Percentiles rank a stretch among this genome's conserved stretches.
phyloP scores from a whole-genome alignment of 2,113 vertebrate species.

The Nannospalax galili region DNA sequence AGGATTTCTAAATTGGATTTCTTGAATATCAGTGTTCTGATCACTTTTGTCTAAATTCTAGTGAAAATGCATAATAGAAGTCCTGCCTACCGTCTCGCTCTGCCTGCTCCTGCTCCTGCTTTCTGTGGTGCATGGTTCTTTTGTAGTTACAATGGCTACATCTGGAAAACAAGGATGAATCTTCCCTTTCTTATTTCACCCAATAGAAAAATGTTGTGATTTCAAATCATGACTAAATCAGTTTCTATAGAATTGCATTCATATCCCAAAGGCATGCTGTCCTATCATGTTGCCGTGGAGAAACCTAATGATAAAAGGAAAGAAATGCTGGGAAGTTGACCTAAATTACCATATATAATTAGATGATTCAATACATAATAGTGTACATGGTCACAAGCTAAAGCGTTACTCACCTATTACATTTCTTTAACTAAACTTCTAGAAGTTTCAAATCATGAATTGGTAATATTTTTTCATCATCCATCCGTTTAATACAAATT shows the following conservation, averaged over 20 bases:
- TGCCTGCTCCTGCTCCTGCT: not conserved
- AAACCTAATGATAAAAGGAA: conserved; percentile 29
- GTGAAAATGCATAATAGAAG: not conserved
- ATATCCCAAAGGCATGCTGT: conserved; percentile 3
- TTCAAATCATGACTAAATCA: conserved; percentile 35
- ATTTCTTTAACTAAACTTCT: conserved; percentile 18
- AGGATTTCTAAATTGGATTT: not conserved
- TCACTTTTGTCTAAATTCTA: not conserved
- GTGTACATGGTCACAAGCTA: not conserved
- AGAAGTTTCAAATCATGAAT: not conserved
- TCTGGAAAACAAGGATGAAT: not conserved
- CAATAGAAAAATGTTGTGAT: not conserved
- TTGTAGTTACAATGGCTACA: not conserved
- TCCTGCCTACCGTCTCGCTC: too few relatives aligned
- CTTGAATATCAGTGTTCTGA: conserved; percentile 9
- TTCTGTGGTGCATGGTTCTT: not conserved
- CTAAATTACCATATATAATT: conserved; percentile 1
- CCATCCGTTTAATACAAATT: conserved; percentile 46
- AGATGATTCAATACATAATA: not conserved
- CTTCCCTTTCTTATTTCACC: not conserved
- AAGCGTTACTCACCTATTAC: not conserved
- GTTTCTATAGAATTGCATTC: not conserved
- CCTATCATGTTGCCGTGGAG: not conserved
- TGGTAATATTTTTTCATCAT: not conserved
- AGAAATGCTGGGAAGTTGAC: not conserved